Percentiles rank a stretch among this genome's conserved stretches.
phyloP scores from a whole-genome alignment of 2,888 invertebrate genomes.

The Cephus pulcher region DNA sequence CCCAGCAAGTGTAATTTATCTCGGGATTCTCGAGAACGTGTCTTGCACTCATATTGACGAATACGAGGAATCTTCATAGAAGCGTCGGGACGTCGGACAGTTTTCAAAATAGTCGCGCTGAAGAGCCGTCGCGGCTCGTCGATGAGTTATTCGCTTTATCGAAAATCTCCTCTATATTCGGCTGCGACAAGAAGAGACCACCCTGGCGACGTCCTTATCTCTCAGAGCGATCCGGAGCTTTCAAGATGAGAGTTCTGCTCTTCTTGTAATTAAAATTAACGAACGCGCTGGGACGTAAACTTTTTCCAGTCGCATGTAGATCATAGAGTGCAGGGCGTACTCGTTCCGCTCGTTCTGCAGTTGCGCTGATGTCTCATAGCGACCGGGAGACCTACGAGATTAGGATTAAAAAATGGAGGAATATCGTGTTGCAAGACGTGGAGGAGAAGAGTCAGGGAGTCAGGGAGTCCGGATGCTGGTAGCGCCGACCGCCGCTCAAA shows the following conservation, averaged over 20 bases:
- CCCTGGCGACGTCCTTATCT: too few relatives aligned
- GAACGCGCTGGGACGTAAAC: constrained; percentile 24
- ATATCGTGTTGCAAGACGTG: too few relatives aligned
- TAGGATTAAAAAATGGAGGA: too few relatives aligned
- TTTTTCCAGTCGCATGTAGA: too few relatives aligned
- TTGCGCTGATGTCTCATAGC: too few relatives aligned
- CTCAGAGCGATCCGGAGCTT: too few relatives aligned
- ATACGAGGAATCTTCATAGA: too few relatives aligned
- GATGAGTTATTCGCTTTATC: constrained; percentile 24
- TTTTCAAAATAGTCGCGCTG: background rate
- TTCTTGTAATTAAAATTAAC: constrained; percentile 40
- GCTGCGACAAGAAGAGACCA: background rate
- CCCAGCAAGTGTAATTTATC: too few relatives aligned
- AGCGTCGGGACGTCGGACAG: background rate
- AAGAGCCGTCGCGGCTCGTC: constrained; percentile 5
- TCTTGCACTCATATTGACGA: too few relatives aligned
- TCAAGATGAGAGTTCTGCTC: too few relatives aligned
- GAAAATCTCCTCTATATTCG: constrained; percentile 21
- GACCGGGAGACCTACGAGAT: too few relatives aligned
- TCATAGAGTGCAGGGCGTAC: background rate
- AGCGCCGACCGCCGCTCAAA: constrained; percentile 22
- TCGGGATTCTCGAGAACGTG: too few relatives aligned
- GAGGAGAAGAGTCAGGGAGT: constrained; percentile 8
- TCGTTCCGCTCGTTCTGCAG: background rate
- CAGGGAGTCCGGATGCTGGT: constrained; percentile 11